Evolutionary conservation across 1,140 invertebrate species (phyloP), one percentile per base, ranked within the genome.

Genomic region (Telenomus remus): DNA sequence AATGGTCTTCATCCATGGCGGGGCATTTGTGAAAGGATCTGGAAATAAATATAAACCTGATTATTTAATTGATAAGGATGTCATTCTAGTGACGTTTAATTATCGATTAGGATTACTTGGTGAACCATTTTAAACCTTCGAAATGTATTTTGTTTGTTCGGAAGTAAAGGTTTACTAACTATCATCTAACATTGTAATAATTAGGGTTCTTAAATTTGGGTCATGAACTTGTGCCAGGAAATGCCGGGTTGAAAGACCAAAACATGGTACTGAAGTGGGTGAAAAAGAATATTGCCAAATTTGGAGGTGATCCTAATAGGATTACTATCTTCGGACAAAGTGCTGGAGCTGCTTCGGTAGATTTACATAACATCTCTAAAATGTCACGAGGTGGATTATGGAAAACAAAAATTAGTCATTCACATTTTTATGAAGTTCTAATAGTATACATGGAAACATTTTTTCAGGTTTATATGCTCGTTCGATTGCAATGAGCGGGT

Each of bases 41-140:
- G 84, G 78, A 12, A 55, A 82, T 37, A 81, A 81, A 19, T 90
- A 89, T 76, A 84, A 85, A 39, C 84, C 89, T 1, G 80, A 82
- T 48, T 83, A 86, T 53, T 74, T 91, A 0, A 80, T 90, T 14
- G 84, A 86, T 9, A 89, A 91, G 72, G 89, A 89, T 57, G 80
- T 92, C 9, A 89, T 93, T 9, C 86, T 94, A 0, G 91, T 94
- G 0, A 92, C 92, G 0, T 86, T 93, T 42, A 92, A 94, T 74
- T 94, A 93, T 80, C 86, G 92, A 35, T 84, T 93, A 10, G 92
- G 92, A 63, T 87, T 91, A 49, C 80, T 93, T 10, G 92, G 92
- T 84, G 57, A 33, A 8, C 1, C n/a, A 4, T 39, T 39, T n/a
- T n/a, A n/a, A n/a, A n/a, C n/a, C n/a, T n/a, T n/a, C n/a, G n/a